Evolutionary conservation across 2,113 vertebrate genomes (phyloP).

Genomic region (Anser brachyrhynchus): DNA sequence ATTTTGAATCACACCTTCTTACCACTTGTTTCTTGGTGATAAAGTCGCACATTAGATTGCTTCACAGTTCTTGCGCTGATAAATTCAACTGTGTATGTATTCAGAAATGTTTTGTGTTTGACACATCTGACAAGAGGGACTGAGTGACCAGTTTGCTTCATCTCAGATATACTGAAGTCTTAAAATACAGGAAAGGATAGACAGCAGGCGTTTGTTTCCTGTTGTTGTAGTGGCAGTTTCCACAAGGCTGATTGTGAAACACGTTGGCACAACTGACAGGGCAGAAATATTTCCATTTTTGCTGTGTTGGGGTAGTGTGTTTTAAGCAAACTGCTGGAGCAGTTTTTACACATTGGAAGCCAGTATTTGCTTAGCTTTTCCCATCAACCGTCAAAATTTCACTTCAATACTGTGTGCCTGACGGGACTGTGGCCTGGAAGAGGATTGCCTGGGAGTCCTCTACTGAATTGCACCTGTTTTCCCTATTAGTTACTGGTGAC

Average conservation of each 20-base stretch:
- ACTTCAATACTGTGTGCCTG: not conserved
- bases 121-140: not conserved
- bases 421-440: not conserved
- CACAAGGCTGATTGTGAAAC: not conserved
- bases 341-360: not conserved
- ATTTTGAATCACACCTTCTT: not conserved
- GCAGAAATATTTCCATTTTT: not conserved
- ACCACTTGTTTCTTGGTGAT: not conserved
- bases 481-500: not conserved
- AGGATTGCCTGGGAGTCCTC: not conserved
- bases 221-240: not conserved
- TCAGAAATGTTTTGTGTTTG: not conserved
- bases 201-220: not conserved
- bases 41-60: not conserved
- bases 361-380: not conserved
- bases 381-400: not conserved
- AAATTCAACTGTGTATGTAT: not conserved
- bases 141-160: not conserved
- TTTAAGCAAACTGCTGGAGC: not conserved
- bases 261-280: not conserved
- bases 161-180: not conserved
- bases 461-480: not conserved
- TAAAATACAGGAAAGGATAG: not conserved
- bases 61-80: not conserved
- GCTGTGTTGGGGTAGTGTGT: not conserved